These are phyloP conservation scores for Macrosiphum euphorbiae DNA, from an alignment of 2,888 invertebrate species.

Conservation along the genomic window DNA sequence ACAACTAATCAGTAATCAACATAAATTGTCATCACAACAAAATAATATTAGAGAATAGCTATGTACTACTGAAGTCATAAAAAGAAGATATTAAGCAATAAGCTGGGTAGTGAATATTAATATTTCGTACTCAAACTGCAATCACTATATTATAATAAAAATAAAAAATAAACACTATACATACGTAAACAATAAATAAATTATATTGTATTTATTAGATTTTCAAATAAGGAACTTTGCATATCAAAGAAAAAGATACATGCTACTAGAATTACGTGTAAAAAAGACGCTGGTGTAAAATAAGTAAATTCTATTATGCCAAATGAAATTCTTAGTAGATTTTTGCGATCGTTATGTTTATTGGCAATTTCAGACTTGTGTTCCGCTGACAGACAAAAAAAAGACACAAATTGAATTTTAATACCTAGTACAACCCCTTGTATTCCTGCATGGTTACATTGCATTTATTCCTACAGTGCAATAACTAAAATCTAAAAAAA, in stretches of 20 bases:
- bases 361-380: background rate
- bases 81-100: background rate
- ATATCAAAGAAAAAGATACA: background rate
- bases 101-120: background rate
- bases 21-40: background rate
- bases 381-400: background rate
- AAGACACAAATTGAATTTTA: background rate
- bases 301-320: conserved; percentile 1
- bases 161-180: background rate
- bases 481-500: background rate
- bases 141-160: background rate
- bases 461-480: background rate
- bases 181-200: background rate
- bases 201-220: background rate
- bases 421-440: background rate
- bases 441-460: background rate
- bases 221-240: background rate
- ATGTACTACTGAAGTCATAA: background rate
- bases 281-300: conserved; percentile 12
- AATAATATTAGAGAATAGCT: background rate
- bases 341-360: conserved; percentile 7
- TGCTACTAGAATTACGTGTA: background rate
- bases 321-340: background rate
- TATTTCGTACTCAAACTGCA: background rate
- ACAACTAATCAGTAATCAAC: background rate